Conservation (phyloP, 2,888 invertebrate species). For the Notodonta dromedarius region DNA sequence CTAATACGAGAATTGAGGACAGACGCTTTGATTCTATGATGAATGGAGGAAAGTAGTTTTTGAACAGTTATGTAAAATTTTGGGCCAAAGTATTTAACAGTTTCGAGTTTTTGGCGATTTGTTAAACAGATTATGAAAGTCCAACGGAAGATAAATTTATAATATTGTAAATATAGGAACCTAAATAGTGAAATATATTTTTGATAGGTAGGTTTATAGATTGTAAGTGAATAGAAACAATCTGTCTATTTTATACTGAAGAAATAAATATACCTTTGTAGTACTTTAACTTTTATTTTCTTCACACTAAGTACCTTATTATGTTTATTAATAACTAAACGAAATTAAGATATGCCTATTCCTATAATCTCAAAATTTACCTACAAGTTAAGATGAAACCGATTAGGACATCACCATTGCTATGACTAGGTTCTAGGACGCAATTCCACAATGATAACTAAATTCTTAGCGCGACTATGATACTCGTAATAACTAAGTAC, state of each 20-base stretch:
- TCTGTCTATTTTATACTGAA: conserved; percentile 24
- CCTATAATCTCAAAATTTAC: too few species aligned
- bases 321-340: too few species aligned
- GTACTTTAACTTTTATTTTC: conserved; percentile 5
- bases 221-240: conserved; percentile 10
- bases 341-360: too few species aligned
- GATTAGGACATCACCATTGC: too few species aligned
- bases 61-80: not conserved
- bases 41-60: not conserved
- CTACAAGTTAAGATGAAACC: too few species aligned
- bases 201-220: conserved; percentile 1
- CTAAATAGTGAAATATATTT: conserved; percentile 15
- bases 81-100: not conserved
- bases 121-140: not conserved
- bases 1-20: too few species aligned
- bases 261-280: conserved; percentile 28
- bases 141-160: not conserved
- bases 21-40: too few species aligned
- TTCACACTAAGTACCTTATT: not conserved
- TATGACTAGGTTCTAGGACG: too few species aligned
- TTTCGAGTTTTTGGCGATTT: not conserved
- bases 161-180: not conserved
- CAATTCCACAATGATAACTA: too few species aligned
- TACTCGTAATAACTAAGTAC: too few species aligned
- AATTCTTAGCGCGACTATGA: too few species aligned